phyloP scores from a whole-genome alignment of 64 coral and sea anemone species.

The Platygyra sinensis region DNA sequence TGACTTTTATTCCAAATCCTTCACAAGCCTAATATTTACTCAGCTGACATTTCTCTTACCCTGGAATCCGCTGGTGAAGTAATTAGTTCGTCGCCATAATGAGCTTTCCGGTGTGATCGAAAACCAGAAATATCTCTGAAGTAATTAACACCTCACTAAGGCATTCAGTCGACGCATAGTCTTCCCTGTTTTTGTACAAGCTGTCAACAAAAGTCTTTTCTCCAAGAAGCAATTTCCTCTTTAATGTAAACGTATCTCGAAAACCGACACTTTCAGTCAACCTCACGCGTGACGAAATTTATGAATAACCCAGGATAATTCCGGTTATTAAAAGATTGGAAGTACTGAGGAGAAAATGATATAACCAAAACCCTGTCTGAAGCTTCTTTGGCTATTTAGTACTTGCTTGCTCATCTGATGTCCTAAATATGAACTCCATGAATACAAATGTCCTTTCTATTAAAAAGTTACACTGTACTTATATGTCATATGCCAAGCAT shows the following conservation, averaged over 20 bases:
- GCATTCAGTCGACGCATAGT: background rate
- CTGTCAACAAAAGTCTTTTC: background rate
- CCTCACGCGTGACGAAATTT: background rate
- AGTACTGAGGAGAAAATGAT: background rate
- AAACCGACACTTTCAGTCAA: background rate
- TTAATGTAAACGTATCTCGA: background rate
- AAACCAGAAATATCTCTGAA: background rate
- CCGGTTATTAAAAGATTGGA: background rate
- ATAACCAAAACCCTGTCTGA: no score
- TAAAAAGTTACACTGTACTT: no score
- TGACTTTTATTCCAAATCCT: constrained; percentile 5
- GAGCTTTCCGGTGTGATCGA: constrained; percentile 10
- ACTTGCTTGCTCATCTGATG: no score
- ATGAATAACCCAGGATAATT: background rate
- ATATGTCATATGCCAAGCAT: no score
- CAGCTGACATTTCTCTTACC: constrained; percentile 3
- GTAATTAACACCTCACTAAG: constrained; percentile 18
- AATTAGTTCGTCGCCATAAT: constrained; percentile 24
- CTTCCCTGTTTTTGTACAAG: background rate
- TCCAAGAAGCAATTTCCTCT: background rate
- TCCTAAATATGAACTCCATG: no score
- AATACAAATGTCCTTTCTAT: no score
- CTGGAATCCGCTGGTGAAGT: constrained; percentile 1
- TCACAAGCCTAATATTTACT: constrained; percentile 24
- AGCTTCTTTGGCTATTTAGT: no score